These are phyloP conservation scores for Phalanger gymnotis DNA, from an alignment of 2,797 vertebrate species.

Conservation along the genomic window DNA sequence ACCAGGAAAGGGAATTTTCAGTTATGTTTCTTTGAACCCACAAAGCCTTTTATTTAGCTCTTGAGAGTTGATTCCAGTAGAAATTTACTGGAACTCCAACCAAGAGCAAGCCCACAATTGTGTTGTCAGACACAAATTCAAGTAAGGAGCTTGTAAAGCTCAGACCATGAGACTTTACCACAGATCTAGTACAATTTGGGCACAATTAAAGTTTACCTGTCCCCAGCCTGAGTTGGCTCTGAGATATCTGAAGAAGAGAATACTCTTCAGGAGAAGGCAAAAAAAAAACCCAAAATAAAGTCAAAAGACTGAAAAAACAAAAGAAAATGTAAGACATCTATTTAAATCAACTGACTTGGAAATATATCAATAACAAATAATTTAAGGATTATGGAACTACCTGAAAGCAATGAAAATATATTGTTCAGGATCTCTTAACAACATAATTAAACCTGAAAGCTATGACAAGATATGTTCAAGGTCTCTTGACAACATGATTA, in stretches of 20 bases:
- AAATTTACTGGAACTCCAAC: too few species aligned
- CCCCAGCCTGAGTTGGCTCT: not conserved
- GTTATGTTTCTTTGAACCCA: too few species aligned
- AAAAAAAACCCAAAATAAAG: not conserved
- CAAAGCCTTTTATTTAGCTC: too few species aligned
- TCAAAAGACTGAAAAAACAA: not conserved
- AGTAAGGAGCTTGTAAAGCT: too few species aligned
- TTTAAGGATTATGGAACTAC: not conserved
- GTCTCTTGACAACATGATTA: not conserved
- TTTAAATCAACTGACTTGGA: not conserved
- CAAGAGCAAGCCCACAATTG: too few species aligned
- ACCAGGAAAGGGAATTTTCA: too few species aligned
- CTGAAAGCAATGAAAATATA: not conserved
- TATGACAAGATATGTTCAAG: not conserved
- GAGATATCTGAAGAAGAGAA: not conserved
- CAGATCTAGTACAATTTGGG: too few species aligned
- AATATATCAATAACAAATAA: not conserved
- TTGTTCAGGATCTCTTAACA: not conserved
- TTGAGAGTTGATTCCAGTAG: too few species aligned
- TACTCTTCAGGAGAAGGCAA: not conserved
- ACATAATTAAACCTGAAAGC: too few species aligned
- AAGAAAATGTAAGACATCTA: not conserved
- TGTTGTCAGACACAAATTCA: too few species aligned
- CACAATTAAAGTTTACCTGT: too few species aligned
- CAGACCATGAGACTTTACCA: too few species aligned